Conservation (phyloP, 1,140 invertebrate genomes). For the Macrostomum lignano region DNA sequence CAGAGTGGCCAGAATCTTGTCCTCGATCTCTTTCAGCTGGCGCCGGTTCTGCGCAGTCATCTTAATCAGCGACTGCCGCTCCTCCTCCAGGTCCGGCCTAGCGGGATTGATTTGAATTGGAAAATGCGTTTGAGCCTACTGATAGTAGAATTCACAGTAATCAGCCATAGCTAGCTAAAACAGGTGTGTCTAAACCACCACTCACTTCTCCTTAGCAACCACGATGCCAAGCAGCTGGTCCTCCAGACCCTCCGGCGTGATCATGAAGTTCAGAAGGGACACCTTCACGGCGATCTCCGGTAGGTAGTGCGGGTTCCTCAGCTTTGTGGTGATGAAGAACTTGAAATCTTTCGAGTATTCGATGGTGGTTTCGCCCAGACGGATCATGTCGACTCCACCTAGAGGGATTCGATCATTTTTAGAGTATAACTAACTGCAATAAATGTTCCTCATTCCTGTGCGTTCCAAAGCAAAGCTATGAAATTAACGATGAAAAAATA, state of each 20-base stretch:
- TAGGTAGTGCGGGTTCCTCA: conserved; percentile 27
- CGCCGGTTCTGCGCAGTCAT: conserved; percentile 24
- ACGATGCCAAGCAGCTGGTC: conserved; percentile 29
- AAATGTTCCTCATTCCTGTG: too few relatives aligned
- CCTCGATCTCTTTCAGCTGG: conserved; percentile 28
- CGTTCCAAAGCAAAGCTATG: too few relatives aligned
- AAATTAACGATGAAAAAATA: too few relatives aligned
- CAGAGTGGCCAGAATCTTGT: conserved; percentile 26
- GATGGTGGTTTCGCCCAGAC: conserved; percentile 23
- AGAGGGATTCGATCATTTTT: too few relatives aligned
- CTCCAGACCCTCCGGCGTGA: conserved; percentile 28
- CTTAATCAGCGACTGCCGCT: conserved; percentile 25
- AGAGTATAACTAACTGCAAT: too few relatives aligned
- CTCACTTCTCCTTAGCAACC: conserved; percentile 30
- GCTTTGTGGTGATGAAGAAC: conserved; percentile 28
- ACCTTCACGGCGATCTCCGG: conserved; percentile 29
- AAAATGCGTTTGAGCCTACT: too few relatives aligned
- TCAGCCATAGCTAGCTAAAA: too few relatives aligned
- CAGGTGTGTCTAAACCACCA: too few relatives aligned
- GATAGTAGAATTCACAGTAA: too few relatives aligned
- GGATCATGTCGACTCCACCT: too few relatives aligned
- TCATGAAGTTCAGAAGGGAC: conserved; percentile 29
- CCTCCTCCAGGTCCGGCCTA: conserved; percentile 30
- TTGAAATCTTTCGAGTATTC: conserved; percentile 26
- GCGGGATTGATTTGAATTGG: too few relatives aligned